phyloP scores from a whole-genome alignment of 1,140 invertebrate species.

The Xylocopa sonorina region DNA sequence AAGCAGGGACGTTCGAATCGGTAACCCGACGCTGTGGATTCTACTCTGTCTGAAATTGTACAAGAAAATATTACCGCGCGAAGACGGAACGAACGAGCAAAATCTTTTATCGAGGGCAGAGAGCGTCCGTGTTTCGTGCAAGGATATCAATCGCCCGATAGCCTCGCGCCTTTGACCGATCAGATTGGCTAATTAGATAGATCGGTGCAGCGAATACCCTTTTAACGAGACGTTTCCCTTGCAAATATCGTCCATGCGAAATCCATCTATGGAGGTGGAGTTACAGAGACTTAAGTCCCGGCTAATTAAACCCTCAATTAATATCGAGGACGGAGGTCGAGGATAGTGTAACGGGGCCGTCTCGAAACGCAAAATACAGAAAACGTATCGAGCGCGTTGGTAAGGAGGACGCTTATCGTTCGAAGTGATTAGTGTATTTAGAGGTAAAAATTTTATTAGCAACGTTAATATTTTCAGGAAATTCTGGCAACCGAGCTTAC shows the following conservation, averaged over 20 bases:
- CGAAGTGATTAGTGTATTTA: not conserved
- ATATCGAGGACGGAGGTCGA: not conserved
- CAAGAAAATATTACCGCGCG: not conserved
- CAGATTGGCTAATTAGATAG: not conserved
- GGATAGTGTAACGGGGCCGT: not conserved
- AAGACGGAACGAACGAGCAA: not conserved
- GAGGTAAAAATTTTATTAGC: not conserved
- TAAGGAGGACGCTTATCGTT: not conserved
- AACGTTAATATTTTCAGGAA: not conserved
- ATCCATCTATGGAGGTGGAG: not conserved
- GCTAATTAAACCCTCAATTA: constrained; percentile 5
- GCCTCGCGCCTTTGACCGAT: constrained; percentile 1
- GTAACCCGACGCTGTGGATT: constrained; percentile 76
- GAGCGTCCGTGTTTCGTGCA: not conserved
- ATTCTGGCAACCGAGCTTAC: no score
- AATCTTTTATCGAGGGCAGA: no score
- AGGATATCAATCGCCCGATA: not conserved
- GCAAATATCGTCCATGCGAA: not conserved
- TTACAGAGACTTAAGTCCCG: not conserved
- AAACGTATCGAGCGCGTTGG: not conserved
- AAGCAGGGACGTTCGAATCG: constrained; percentile 69
- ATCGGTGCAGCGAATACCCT: not conserved
- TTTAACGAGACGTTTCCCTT: not conserved
- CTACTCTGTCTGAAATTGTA: constrained; percentile 70
- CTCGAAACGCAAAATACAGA: not conserved